phyloP scores from a whole-genome alignment of 2,113 vertebrate genomes.

The Verasper variegatus region DNA sequence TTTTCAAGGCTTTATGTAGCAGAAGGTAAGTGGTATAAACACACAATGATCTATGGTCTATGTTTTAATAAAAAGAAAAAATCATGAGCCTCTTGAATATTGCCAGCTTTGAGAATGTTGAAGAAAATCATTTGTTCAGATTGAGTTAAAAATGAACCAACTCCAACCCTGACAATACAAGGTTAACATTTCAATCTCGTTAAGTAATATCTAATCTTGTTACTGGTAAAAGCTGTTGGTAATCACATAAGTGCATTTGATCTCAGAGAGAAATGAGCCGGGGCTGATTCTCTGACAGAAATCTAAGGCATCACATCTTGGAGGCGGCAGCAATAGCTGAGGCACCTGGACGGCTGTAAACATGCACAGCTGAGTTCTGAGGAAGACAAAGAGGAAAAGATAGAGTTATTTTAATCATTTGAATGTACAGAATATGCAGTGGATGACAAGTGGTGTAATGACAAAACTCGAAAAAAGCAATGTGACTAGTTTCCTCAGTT shows the following conservation, averaged over 20 bases:
- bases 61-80: neutral
- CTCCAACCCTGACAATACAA: neutral
- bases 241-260: constrained; percentile 6
- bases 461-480: no score
- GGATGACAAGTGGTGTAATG: neutral
- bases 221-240: neutral
- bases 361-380: constrained; percentile 66
- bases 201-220: neutral
- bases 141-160: no score
- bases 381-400: neutral
- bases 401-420: neutral
- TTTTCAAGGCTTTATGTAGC: neutral
- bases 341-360: constrained; percentile 76
- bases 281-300: neutral
- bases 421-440: neutral
- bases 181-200: neutral
- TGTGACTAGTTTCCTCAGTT: neutral
- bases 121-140: neutral
- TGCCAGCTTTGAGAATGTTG: neutral
- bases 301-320: constrained; percentile 76
- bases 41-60: neutral
- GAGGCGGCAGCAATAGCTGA: constrained; percentile 68
- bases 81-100: neutral
- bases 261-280: neutral
- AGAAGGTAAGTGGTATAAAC: neutral